Conservation (phyloP, 2,113 vertebrate genomes). For the zebrafish (Danio rerio) region GRCz12tu NC_133191.1:23753001-23753500, state of each 20-base stretch:
- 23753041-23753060: background rate
- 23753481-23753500: background rate
- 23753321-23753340: constrained; percentile 27
- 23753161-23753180: background rate
- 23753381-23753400: background rate
- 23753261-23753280: constrained; percentile 23
- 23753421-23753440: background rate
- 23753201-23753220: background rate
- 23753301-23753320: background rate
- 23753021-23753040: background rate
- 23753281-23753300: constrained; percentile 33
- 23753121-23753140: background rate
- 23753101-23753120: background rate
- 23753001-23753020: background rate
- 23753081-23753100: background rate
- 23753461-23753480: constrained; percentile 34
- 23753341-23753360: background rate
- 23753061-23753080: background rate
- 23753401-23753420: background rate
- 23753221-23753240: background rate
- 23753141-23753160: background rate
- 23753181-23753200: background rate
- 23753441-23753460: too few relatives aligned
- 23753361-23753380: background rate
- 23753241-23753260: constrained; percentile 1